Evolutionary conservation across 2,797 vertebrate species (phyloP).

Genomic region (Micromesistius poutassou): DNA sequence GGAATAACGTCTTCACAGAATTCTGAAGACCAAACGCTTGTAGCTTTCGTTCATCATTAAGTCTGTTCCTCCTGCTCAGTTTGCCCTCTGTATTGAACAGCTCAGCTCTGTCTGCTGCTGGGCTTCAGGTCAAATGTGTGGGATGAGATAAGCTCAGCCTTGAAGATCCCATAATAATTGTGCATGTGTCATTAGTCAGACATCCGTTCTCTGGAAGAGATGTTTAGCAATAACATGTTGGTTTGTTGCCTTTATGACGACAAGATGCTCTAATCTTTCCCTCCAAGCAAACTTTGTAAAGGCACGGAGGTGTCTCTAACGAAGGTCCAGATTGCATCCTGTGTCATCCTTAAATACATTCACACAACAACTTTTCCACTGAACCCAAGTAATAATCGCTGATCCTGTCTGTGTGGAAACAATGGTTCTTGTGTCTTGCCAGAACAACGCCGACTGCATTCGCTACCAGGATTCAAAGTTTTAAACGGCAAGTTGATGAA

Average conservation of each 20-base stretch:
- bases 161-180: background rate
- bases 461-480: background rate
- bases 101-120: background rate
- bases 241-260: background rate
- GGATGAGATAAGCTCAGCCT: background rate
- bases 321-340: background rate
- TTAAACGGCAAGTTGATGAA: background rate
- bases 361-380: background rate
- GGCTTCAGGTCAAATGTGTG: background rate
- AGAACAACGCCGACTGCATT: no score
- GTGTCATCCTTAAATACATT: background rate
- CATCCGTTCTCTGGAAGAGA: background rate
- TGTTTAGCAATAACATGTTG: background rate
- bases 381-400: background rate
- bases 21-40: background rate
- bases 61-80: background rate
- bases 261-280: background rate
- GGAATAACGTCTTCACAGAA: background rate
- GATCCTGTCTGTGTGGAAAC: background rate
- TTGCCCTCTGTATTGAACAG: background rate
- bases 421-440: background rate
- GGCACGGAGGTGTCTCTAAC: background rate
- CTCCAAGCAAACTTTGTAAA: background rate
- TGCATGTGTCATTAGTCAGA: background rate
- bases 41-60: background rate